These are phyloP conservation scores for Drosophila monieri DNA, from an alignment of 2,888 invertebrate genomes.

Conservation along the genomic window DNA sequence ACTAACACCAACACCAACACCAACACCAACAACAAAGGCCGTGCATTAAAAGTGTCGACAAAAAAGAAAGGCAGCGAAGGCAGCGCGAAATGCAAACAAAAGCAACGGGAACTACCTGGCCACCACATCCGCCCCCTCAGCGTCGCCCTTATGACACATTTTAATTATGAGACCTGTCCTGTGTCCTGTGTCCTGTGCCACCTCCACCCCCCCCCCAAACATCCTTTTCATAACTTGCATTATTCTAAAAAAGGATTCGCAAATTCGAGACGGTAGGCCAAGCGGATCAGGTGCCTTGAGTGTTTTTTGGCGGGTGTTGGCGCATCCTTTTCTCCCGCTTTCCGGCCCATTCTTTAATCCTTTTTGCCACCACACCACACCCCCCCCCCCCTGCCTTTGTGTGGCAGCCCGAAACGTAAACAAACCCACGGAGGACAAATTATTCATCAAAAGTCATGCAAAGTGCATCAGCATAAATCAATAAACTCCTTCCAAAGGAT, in stretches of 20 bases:
- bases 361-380: not conserved
- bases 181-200: no score
- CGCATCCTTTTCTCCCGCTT: constrained; percentile 1
- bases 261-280: constrained; percentile 37
- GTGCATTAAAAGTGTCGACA: constrained; percentile 37
- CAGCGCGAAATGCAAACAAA: constrained; percentile 37
- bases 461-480: constrained; percentile 2
- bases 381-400: not conserved
- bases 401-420: not conserved
- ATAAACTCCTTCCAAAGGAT: not conserved
- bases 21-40: constrained; percentile 5
- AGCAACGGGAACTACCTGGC: constrained; percentile 5
- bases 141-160: constrained; percentile 30
- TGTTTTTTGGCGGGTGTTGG: constrained; percentile 7
- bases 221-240: not conserved
- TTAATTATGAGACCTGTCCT: constrained; percentile 36
- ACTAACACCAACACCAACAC: constrained; percentile 12
- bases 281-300: constrained; percentile 28
- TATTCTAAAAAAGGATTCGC: constrained; percentile 45
- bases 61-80: constrained; percentile 2
- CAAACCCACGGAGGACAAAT: not conserved
- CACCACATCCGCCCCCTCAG: not conserved
- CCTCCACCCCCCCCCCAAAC: no score
- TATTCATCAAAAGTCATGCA: not conserved
- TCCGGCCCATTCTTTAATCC: no score